A percentile compares a stretch with the other conserved stretches of the same genome.
Evolutionary conservation across 2,888 invertebrate species (phyloP).

Genomic region (Seira sanloemensis): DNA sequence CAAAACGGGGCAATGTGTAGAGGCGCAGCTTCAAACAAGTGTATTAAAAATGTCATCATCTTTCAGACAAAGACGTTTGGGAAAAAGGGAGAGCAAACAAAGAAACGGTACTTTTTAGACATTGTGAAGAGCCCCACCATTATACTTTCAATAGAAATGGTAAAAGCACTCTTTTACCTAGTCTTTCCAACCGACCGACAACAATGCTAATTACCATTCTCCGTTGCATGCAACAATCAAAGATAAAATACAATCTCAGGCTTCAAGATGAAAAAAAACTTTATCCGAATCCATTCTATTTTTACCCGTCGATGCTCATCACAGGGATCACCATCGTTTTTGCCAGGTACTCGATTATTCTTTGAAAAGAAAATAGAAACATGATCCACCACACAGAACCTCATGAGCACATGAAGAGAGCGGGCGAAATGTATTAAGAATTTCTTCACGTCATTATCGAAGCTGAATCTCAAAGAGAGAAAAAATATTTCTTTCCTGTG

Average conservation of each 20-base stretch:
- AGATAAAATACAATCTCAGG: conserved; percentile 25
- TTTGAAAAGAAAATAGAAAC: too few species aligned
- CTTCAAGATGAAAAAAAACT: too few species aligned
- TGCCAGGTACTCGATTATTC: neutral
- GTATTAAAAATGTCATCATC: conserved; percentile 13
- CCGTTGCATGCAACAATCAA: conserved; percentile 29
- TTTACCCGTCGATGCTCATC: conserved; percentile 6
- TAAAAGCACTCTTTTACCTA: too few species aligned
- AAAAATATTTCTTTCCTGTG: conserved; percentile 7
- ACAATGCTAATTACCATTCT: conserved; percentile 45
- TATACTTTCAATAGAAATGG: too few species aligned
- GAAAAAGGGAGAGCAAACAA: conserved; percentile 13
- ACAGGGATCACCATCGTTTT: neutral
- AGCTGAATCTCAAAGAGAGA: conserved; percentile 22
- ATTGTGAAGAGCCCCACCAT: too few species aligned
- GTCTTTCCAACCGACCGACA: neutral
- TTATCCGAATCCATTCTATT: conserved; percentile 39
- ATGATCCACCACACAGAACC: conserved; percentile 29
- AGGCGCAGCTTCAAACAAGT: neutral
- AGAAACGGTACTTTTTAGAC: conserved; percentile 39
- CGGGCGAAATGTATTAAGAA: too few species aligned
- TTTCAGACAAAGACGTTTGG: neutral
- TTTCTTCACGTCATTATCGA: conserved; percentile 37
- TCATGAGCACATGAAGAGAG: too few species aligned
- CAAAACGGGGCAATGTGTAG: too few species aligned